Base-by-base conservation (phyloP, 2,113 vertebrate species). In the Pseudorhombus dupliciocellatus region DNA sequence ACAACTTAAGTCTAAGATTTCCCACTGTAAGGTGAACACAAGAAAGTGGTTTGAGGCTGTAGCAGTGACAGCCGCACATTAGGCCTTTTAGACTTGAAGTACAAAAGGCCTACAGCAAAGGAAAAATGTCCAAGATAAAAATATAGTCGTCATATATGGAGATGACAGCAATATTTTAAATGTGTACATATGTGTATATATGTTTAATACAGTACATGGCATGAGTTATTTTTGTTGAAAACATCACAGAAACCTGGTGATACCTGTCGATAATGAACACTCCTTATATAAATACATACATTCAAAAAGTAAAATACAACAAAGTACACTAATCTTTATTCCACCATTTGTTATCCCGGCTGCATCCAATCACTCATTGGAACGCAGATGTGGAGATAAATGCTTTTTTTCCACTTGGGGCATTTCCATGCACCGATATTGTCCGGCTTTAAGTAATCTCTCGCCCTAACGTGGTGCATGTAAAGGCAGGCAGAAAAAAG, bases 401-500 rank as follows among this genome's bases (percentile, higher is more conserved):
- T 20, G 28, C 12, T 59, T 59, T 26, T 4, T 28, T 1, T 4
- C 25, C 34, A 66, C 28, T 16, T 7, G 26, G 46, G 14, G 26
- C n/a, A 71, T 59, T 51, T 31, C 10, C 46, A 55, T 54, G 21
- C 46, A 59, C 12, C 31, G 15, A 42, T 52, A 30, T 24, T 0
- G 1, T 72, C 42, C 30, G 7, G 7, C 58, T 31, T 66, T 60
- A 73, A 67, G 20, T 61, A 31, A 69, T 51, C 20, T 64, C 40
- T 66, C 55, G 59, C 52, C 56, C 40, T 76, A 68, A 60, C 65
- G 58, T 72, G 75, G 60, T 80, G 59, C 54, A 75, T 53, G 44
- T 64, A 76, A 89, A 90, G 85, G 83, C 86, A 83, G 60, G 74
- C 51, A 50, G 46, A 21, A 34, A 63, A 52, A 16, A 37, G 48